phyloP scores from a whole-genome alignment of 2,113 vertebrate species.

The Anguilla japonica region DNA sequence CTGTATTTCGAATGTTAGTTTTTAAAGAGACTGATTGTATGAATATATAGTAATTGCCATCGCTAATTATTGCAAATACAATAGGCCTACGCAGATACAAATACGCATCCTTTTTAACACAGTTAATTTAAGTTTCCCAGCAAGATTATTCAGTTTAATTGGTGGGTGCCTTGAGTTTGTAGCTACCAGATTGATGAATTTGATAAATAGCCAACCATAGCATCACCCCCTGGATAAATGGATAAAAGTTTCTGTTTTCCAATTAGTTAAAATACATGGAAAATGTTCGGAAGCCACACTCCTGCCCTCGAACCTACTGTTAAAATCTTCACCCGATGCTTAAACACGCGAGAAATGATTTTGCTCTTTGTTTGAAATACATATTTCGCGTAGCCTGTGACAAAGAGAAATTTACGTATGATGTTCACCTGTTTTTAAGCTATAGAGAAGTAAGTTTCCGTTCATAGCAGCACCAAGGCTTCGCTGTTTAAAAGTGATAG shows the following conservation, averaged over 20 bases:
- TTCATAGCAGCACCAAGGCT: neutral
- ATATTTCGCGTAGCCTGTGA: neutral
- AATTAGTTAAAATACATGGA: neutral
- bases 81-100: neutral
- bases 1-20: neutral
- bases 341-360: neutral
- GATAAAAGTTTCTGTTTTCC: neutral
- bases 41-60: neutral
- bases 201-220: neutral
- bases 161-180: neutral
- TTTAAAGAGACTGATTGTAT: neutral
- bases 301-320: neutral
- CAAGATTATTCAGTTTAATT: neutral
- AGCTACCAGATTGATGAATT: neutral
- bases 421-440: no score
- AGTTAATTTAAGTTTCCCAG: neutral
- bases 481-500: no score
- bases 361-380: neutral
- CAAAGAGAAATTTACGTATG: no score
- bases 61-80: neutral
- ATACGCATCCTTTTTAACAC: neutral
- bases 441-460: neutral
- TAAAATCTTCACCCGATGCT: neutral
- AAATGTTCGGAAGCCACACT: neutral
- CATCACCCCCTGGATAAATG: neutral